Evolutionary conservation across 2,888 invertebrate species (phyloP).

Genomic region (Aphrophora alni): DNA sequence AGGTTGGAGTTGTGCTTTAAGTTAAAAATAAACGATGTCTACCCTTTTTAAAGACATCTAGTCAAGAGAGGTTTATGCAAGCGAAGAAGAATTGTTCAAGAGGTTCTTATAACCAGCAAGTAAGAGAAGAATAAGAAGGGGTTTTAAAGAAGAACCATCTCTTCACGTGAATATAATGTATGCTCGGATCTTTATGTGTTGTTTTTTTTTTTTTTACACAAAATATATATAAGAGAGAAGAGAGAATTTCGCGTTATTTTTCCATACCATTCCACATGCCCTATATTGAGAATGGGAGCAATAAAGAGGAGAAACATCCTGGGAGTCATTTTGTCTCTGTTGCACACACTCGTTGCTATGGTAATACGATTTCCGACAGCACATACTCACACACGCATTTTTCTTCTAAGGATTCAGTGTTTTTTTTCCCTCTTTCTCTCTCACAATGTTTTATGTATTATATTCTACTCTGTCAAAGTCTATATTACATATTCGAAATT

Average conservation of each 20-base stretch:
- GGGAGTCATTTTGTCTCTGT: neutral
- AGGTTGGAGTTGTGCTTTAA: neutral
- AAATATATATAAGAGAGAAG: neutral
- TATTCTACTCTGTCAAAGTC: conserved; percentile 6
- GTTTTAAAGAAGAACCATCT: neutral
- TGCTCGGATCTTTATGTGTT: neutral
- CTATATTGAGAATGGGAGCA: neutral
- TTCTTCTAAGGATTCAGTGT: neutral
- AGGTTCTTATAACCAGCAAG: neutral
- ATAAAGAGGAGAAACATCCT: neutral
- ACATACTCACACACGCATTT: neutral
- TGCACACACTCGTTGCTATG: neutral
- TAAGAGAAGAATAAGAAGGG: neutral
- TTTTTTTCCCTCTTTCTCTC: neutral
- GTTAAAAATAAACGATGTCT: neutral
- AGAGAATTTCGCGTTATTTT: neutral
- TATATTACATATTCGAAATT: conserved; percentile 1
- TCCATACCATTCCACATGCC: conserved; percentile 2
- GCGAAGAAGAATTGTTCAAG: neutral
- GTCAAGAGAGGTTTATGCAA: neutral
- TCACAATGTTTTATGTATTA: conserved; percentile 1
- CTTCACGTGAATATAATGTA: neutral
- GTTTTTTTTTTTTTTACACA: neutral
- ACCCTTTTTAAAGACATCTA: neutral
- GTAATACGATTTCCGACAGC: neutral